Evolutionary conservation across 2,113 vertebrate species (phyloP), one percentile per base, ranked within the genome.

Genomic region (Polyodon spathula): DNA sequence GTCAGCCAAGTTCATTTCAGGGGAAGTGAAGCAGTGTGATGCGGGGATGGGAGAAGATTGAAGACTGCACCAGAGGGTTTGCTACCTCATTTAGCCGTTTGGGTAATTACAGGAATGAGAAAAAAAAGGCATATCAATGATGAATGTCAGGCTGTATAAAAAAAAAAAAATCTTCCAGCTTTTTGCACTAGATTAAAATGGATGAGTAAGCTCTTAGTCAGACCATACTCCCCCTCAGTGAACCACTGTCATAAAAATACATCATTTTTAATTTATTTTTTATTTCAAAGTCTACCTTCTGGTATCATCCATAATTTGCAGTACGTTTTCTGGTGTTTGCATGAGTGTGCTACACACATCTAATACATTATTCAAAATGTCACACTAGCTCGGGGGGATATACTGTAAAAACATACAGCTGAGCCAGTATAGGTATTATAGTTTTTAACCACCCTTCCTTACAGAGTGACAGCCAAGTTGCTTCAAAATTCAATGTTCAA

Each of bases 141-240:
- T 50, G 11, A 11, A 50, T 11, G n/a, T 14, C 46, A 7, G 11
- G n/a, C 11, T 50, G 46, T 12, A 12, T 10, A 12, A 12, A 8
- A 14, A n/a, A n/a, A n/a, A 14, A 50, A 5, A 50, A 12, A 50
- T 50, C 46, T 12, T 50, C 11, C 11, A n/a, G 5, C 1, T 12
- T 12, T 4, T 50, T 12, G n/a, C n/a, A 12, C n/a, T 50, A 50
- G n/a, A 10, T 50, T 50, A 1, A 11, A 50, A 50, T 50, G n/a
- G n/a, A n/a, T 50, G 46, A 50, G n/a, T 50, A 50, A 50, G 46
- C 5, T 50, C 7, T 50, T 50, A 50, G 46, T 50, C 46, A 50
- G n/a, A n/a, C n/a, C n/a, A n/a, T n/a, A n/a, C n/a, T n/a, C 4
- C 11, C 8, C 6, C 11, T 50, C 11, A 12, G 4, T 4, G 46